Conservation (phyloP, 2,113 vertebrate species). For the Heteronetta atricapilla region DNA sequence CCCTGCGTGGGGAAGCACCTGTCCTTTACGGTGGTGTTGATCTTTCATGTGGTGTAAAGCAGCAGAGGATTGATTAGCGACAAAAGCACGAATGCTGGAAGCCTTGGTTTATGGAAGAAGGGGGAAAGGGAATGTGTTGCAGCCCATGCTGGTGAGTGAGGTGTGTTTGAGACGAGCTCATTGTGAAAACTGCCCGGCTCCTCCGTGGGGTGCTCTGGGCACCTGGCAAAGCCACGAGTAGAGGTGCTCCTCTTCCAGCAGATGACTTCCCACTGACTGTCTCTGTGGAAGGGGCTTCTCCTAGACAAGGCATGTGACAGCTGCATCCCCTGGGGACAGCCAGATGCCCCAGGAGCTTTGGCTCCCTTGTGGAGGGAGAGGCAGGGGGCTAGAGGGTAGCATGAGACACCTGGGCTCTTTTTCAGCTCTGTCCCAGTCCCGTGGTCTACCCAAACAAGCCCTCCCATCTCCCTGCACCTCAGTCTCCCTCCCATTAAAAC, state of each 20-base stretch:
- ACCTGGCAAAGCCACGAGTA: accelerated
- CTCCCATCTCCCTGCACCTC: not conserved
- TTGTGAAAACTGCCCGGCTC: not conserved
- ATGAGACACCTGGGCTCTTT: accelerated
- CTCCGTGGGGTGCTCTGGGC: not conserved
- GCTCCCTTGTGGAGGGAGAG: not conserved
- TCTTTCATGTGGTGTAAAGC: conserved; percentile 57
- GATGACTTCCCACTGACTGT: not conserved
- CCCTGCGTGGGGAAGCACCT: conserved; percentile 16
- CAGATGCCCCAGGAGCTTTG: not conserved
- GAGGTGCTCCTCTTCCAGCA: not conserved
- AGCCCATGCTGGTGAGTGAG: conserved; percentile 21
- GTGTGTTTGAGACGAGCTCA: not conserved
- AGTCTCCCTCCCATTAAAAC: not conserved
- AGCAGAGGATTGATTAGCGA: conserved; percentile 54
- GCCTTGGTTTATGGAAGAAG: conserved; percentile 31
- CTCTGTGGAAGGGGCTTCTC: not conserved
- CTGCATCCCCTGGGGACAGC: not conserved
- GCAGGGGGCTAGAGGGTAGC: not conserved
- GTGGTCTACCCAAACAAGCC: not conserved
- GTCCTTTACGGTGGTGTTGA: not conserved
- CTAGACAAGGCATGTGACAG: not conserved
- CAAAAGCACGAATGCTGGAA: conserved; percentile 35
- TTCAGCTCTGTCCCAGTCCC: not conserved
- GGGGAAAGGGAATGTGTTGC: conserved; percentile 20